Percentiles rank a stretch among this genome's conserved stretches.
Evolutionary conservation across 2,888 invertebrate genomes (phyloP).

Genomic region (Oligia latruncula): DNA sequence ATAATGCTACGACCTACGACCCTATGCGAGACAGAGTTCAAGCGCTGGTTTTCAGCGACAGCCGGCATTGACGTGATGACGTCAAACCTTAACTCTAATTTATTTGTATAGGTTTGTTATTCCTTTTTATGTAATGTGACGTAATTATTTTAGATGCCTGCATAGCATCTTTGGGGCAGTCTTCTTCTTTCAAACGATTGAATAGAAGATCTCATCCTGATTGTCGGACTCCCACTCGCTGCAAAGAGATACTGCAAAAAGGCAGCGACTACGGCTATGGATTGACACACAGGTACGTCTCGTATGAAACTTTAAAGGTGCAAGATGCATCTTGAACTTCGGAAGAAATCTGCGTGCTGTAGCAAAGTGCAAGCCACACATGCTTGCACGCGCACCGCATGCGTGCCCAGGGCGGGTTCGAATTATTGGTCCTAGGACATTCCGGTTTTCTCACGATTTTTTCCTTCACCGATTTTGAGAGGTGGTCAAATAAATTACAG

Average conservation of each 20-base stretch:
- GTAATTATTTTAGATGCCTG: conserved; percentile 62
- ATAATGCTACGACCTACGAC: no score
- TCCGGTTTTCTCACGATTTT: neutral
- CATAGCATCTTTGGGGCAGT: conserved; percentile 65
- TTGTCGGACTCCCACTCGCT: conserved; percentile 66
- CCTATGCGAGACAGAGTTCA: no score
- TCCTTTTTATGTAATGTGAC: neutral
- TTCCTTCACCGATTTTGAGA: neutral
- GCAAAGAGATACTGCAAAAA: conserved; percentile 64
- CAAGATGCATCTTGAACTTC: neutral
- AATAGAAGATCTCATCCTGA: conserved; percentile 20
- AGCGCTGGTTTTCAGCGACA: no score
- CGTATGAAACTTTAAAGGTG: neutral
- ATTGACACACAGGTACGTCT: conserved; percentile 74
- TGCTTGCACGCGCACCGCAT: neutral
- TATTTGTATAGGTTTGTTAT: neutral
- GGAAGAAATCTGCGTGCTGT: neutral
- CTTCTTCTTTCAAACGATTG: conserved; percentile 29
- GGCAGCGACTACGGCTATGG: conserved; percentile 76
- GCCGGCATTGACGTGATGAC: neutral
- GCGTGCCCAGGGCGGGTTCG: neutral
- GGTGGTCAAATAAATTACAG: neutral
- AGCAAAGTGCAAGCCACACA: no score
- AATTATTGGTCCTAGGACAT: neutral
- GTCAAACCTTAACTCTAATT: neutral